Evolutionary conservation across 1,140 invertebrate species (phyloP), one percentile per base, ranked within the genome.

Genomic region (Zaprionus ghesquierei): DNA sequence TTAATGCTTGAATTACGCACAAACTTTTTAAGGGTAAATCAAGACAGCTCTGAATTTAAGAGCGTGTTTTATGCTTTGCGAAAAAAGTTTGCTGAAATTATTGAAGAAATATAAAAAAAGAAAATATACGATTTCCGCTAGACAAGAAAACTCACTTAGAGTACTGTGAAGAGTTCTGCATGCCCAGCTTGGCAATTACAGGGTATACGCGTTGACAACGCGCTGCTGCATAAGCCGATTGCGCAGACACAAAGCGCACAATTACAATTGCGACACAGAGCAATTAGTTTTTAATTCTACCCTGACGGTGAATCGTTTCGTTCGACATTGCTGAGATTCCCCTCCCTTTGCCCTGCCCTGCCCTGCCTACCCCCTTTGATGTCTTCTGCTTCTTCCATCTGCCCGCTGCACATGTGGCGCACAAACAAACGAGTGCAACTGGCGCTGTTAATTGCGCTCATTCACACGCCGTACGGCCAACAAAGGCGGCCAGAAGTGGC

Each of bases 401-500:
- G 27, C 27, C 29, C n/a, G n/a, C n/a, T n/a, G 10, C 18, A 25
- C 12, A 5, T 31, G 23, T 25, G 84, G 53, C 51, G 20, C 69
- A 41, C 41, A 59, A 27, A 73, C 69, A 75, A 81, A 77, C 75
- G 72, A 76, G 72, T 72, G 75, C 75, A 89, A 71, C 79, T 86
- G 82, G 65, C 77, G 56, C 65, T 86, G 81, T 69, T 87, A 87
- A 87, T 87, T 87, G 82, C 82, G 79, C 84, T 89, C 79, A 87
- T 87, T 87, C 82, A 87, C 82, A 87, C 82, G 75, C 44, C 71
- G 46, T 69, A 13, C 29, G 18, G 50, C 60, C 82, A 80, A 87
- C 78, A 85, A 86, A 86, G 74, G 44, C 58, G 68, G 33, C 33
- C 68, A 63, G 59, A 76, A 81, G 82, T 81, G 79, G 70, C 70